Conservation (phyloP, 2,113 vertebrate species). For the Otocyon megalotis region DNA sequence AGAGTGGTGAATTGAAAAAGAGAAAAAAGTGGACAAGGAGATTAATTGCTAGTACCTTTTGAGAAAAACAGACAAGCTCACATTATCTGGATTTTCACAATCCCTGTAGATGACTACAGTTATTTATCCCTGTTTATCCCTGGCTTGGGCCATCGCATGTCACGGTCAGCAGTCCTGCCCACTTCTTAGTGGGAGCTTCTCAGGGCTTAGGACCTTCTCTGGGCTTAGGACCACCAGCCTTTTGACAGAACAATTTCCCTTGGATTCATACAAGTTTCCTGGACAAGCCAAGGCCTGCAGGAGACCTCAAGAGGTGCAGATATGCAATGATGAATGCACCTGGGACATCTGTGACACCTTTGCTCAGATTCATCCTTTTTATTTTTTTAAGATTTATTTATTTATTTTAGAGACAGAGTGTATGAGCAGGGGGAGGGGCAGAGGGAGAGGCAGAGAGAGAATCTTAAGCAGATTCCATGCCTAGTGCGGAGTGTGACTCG, state of each 20-base stretch:
- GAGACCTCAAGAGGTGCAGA: not conserved
- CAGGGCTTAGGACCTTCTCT: not conserved
- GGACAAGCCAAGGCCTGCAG: not conserved
- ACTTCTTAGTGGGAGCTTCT: not conserved
- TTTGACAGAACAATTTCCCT: not conserved
- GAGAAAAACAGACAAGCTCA: not conserved
- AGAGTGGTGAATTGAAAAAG: not conserved
- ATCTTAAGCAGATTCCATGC: not conserved
- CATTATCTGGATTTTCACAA: not conserved
- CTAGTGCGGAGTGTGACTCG: fast-evolving
- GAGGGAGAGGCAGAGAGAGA: not conserved
- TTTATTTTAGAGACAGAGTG: not conserved
- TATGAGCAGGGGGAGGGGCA: not conserved
- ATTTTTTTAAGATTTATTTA: not conserved
- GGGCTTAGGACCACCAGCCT: not conserved
- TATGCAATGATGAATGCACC: not conserved
- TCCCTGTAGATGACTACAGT: not conserved
- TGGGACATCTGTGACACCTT: not conserved
- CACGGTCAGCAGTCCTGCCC: not conserved
- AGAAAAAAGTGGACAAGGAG: not conserved
- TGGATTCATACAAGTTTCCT: not conserved
- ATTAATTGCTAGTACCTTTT: not conserved
- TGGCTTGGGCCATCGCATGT: not conserved
- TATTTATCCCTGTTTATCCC: no score
- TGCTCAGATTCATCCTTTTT: not conserved